Conservation (phyloP, 2,888 invertebrate genomes). For the Monochamus alternatus region DNA sequence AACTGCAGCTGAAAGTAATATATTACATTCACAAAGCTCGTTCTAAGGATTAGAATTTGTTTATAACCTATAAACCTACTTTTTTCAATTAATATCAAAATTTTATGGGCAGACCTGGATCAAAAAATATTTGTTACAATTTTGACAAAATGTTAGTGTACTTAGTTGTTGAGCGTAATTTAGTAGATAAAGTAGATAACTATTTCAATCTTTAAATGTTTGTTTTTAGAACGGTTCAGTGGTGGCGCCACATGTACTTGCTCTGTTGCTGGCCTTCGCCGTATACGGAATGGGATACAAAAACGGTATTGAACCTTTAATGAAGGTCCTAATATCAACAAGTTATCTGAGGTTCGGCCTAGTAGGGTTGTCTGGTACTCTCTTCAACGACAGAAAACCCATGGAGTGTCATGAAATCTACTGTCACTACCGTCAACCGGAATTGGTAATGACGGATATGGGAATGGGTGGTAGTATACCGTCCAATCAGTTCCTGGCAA, state of each 20-base stretch:
- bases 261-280: constrained; percentile 75
- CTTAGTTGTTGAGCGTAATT: no score
- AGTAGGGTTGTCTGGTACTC: constrained; percentile 73
- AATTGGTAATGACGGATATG: constrained; percentile 76
- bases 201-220: neutral
- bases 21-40: no score
- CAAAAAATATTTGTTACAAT: no score
- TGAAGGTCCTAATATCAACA: constrained; percentile 74
- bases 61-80: no score
- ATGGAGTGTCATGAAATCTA: constrained; percentile 78
- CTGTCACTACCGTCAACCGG: constrained; percentile 74
- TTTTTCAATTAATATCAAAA: no score
- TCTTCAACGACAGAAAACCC: constrained; percentile 75
- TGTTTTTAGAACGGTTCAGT: constrained; percentile 76
- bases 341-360: constrained; percentile 82
- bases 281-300: constrained; percentile 80
- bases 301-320: constrained; percentile 72
- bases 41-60: no score
- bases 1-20: no score
- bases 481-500: constrained; percentile 74
- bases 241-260: constrained; percentile 74
- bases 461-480: constrained; percentile 73
- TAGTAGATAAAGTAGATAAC: no score
- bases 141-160: no score
- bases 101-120: no score